Conservation (phyloP, 2,888 invertebrate genomes). For the Itoplectis maculator region DNA sequence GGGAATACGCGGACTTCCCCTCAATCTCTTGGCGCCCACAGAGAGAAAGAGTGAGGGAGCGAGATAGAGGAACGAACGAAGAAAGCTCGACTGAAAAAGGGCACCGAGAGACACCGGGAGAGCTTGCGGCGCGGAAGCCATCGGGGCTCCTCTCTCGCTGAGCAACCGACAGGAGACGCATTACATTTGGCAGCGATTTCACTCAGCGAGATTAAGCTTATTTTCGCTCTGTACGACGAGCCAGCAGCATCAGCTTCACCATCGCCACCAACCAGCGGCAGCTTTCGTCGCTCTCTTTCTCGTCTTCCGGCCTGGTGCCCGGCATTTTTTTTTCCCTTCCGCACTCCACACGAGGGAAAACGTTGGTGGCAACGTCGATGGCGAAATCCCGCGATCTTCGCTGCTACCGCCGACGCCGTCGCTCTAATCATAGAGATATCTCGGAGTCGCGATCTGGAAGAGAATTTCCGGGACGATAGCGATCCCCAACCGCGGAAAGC, state of each 20-base stretch:
- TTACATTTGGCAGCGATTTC: constrained; percentile 84
- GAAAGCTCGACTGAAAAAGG: constrained; percentile 43
- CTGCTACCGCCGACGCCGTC: constrained; percentile 29
- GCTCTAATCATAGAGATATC: constrained; percentile 73
- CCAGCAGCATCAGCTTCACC: constrained; percentile 41
- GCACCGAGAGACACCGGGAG: constrained; percentile 32
- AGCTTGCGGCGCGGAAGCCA: constrained; percentile 44
- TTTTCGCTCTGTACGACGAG: constrained; percentile 75
- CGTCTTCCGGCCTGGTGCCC: constrained; percentile 34
- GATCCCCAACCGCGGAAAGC: constrained; percentile 46
- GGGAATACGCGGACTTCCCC: neutral
- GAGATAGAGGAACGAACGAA: constrained; percentile 29
- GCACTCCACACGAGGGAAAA: constrained; percentile 9
- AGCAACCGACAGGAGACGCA: constrained; percentile 76
- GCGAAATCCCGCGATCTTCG: constrained; percentile 35
- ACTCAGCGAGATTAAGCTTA: constrained; percentile 84
- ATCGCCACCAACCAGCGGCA: constrained; percentile 9
- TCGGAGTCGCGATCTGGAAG: constrained; percentile 67
- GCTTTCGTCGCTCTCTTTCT: constrained; percentile 58
- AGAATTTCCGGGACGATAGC: constrained; percentile 66
- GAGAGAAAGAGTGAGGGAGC: too few relatives aligned
- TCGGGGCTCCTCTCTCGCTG: constrained; percentile 6
- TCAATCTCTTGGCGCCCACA: constrained; percentile 18
- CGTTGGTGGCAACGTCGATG: constrained; percentile 26
- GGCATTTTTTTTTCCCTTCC: constrained; percentile 18